Conservation (phyloP, 1,140 invertebrate species). For the Hypsibius dujardini region DNA sequence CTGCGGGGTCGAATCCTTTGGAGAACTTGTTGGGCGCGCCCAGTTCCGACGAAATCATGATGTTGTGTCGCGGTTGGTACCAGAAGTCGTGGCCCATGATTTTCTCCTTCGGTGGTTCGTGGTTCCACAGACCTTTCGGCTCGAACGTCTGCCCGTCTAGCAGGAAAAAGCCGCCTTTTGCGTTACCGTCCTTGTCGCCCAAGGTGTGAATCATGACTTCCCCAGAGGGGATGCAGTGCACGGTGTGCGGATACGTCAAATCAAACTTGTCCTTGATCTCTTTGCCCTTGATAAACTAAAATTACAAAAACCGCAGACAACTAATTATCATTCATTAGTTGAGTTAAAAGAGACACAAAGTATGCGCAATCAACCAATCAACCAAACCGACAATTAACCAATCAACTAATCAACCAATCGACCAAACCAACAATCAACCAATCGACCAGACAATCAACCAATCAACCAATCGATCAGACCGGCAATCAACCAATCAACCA, state of each 20-base stretch:
- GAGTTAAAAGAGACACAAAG: not conserved
- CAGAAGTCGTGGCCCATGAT: slow-evolving; percentile 52
- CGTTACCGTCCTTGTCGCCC: slow-evolving; percentile 59
- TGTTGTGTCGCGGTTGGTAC: slow-evolving; percentile 85
- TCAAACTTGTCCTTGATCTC: slow-evolving; percentile 50
- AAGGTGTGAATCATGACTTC: slow-evolving; percentile 85
- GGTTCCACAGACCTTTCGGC: slow-evolving; percentile 41
- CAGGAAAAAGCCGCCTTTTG: slow-evolving; percentile 54
- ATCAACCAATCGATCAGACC: too few relatives aligned
- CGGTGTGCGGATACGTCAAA: slow-evolving; percentile 67
- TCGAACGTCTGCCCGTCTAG: slow-evolving; percentile 62
- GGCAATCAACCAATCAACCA: too few relatives aligned
- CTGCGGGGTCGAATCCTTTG: slow-evolving; percentile 49
- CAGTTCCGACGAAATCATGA: slow-evolving; percentile 81
- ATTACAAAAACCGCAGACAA: slow-evolving; percentile 3
- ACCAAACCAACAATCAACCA: too few relatives aligned
- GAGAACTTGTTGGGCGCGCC: slow-evolving; percentile 64
- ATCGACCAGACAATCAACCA: too few relatives aligned
- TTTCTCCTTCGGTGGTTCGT: slow-evolving; percentile 23
- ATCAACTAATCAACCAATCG: too few relatives aligned
- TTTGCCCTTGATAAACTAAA: slow-evolving; percentile 37
- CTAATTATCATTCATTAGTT: slow-evolving; percentile 20
- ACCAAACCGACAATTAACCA: too few relatives aligned
- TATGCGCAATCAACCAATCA: too few relatives aligned
- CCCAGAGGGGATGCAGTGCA: slow-evolving; percentile 73